Base-by-base conservation (phyloP, 2,888 invertebrate genomes). In the Caenorhabditis sp. region DNA sequence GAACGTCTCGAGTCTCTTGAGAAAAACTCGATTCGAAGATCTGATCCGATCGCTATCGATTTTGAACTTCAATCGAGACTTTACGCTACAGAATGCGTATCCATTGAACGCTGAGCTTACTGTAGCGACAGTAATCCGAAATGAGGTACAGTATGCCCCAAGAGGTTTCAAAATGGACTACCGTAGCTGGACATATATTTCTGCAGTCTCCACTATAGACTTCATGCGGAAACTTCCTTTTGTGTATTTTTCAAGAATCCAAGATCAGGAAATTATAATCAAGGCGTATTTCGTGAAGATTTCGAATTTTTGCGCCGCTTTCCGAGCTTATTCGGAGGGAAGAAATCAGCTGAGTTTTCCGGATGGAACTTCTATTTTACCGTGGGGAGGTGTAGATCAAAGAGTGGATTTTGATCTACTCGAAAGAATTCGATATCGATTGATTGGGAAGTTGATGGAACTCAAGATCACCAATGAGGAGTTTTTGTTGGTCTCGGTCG, bases 391-490 rank as follows among this genome's bases (percentile, higher is more conserved):
- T 26, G 31, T 4, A 31, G 31, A 31, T 31, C 31, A 31, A 31
- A 16, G 2, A 2, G 35, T 19, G 3, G 6, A 16, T 59, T 8
- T 1, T n/a, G 38, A 22, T 31, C 7, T 31, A 24, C n/a, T 69
- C 16, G 70, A 58, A 31, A 47, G 47, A 14, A 31, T 72, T 1
- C n/a, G 47, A 24, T 59, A 31, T 35, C 28, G 31, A 16, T 35
- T 72, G 31, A 44, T 72, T n/a, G 31, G 31, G 12, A 59, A 58
- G 22, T 24, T 72, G 1, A n/a, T 4, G 1, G 70, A 72, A 1
- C 47, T 72, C 28, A 44, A 72, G 22, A 19, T 72, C 0, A 59
- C 58, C 1, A 72, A 59, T 28, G 59, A 72, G 16, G 70, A 72
- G 47, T 72, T 47, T 26, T 14, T 72, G 6, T 38, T 72, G 47